Conservation (phyloP, 2,888 invertebrate species). For the Trisateles emortualis region DNA sequence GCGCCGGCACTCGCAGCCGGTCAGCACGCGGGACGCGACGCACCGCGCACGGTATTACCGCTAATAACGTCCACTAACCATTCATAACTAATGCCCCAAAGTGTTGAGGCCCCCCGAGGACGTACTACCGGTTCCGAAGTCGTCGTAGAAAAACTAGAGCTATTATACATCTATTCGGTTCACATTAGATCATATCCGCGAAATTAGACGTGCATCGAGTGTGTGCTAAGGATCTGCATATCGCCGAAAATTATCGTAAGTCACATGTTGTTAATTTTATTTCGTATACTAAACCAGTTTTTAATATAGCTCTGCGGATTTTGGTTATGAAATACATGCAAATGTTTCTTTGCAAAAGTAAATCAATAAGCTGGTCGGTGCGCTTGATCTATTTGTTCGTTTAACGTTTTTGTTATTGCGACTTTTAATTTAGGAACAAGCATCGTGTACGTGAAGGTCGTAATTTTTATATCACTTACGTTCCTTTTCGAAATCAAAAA, state of each 20-base stretch:
- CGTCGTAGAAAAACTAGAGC: slow-evolving; percentile 52
- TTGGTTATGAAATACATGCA: slow-evolving; percentile 54
- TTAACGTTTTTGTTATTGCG: slow-evolving; percentile 56
- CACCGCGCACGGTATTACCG: slow-evolving; percentile 55
- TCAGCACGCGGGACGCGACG: slow-evolving; percentile 77
- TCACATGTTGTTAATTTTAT: slow-evolving; percentile 54
- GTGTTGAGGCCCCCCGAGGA: slow-evolving; percentile 54
- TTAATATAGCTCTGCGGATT: slow-evolving; percentile 45
- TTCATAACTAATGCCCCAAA: slow-evolving; percentile 64
- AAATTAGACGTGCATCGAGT: slow-evolving; percentile 62
- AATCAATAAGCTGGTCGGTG: slow-evolving; percentile 39
- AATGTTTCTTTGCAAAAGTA: slow-evolving; percentile 53
- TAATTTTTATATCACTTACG: slow-evolving; percentile 78
- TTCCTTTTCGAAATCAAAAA: slow-evolving; percentile 80
- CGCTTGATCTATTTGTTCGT: slow-evolving; percentile 43
- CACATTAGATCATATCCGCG: slow-evolving; percentile 51
- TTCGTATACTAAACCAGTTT: slow-evolving; percentile 52
- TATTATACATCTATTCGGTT: slow-evolving; percentile 44
- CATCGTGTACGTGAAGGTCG: slow-evolving; percentile 69
- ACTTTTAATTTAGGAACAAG: slow-evolving; percentile 57
- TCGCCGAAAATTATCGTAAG: slow-evolving; percentile 71
- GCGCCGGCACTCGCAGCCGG: slow-evolving; percentile 81
- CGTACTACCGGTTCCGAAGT: slow-evolving; percentile 51
- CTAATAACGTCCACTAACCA: slow-evolving; percentile 49
- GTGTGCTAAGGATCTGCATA: slow-evolving; percentile 62